These are phyloP conservation scores for Plectus sambesii DNA, from an alignment of 1,140 invertebrate species.

Conservation along the genomic window DNA sequence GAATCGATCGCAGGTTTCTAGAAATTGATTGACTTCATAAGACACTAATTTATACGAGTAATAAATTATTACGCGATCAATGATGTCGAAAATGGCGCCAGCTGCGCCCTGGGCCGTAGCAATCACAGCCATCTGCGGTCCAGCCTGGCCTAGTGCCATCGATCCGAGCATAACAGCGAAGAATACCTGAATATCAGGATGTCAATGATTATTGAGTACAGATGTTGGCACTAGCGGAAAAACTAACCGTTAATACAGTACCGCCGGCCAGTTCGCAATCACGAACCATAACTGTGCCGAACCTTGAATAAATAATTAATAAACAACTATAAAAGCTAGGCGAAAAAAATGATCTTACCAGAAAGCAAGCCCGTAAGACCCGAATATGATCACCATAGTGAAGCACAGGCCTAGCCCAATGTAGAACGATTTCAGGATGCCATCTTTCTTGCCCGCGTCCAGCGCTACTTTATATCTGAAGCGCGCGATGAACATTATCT, in stretches of 20 bases:
- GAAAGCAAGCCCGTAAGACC: slow-evolving; percentile 21
- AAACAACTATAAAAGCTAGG: too few relatives aligned
- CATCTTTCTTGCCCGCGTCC: slow-evolving; percentile 15
- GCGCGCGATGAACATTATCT: too few relatives aligned
- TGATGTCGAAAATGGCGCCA: slow-evolving; percentile 20
- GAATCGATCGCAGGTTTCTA: slow-evolving; percentile 46
- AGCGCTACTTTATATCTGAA: slow-evolving; percentile 24
- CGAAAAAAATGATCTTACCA: slow-evolving; percentile 23
- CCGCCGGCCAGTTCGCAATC: slow-evolving; percentile 7
- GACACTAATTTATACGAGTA: slow-evolving; percentile 5
- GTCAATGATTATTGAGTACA: too few relatives aligned
- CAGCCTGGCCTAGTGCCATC: slow-evolving; percentile 13
- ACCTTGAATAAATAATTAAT: background rate
- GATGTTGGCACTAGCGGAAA: too few relatives aligned
- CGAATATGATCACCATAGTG: slow-evolving; percentile 28
- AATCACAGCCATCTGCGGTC: slow-evolving; percentile 25
- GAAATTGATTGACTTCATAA: slow-evolving; percentile 14
- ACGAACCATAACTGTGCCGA: slow-evolving; percentile 17
- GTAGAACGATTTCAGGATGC: slow-evolving; percentile 25
- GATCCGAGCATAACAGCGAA: slow-evolving; percentile 19
- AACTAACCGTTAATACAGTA: slow-evolving; percentile 16
- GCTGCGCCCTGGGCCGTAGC: slow-evolving; percentile 17
- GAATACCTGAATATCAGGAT: slow-evolving; percentile 23
- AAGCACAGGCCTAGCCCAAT: slow-evolving; percentile 21
- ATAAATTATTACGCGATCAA: slow-evolving; percentile 13